Evolutionary conservation across 2,888 invertebrate species (phyloP), one percentile per base, ranked within the genome.

Genomic region (Zygogramma bicolorata): DNA sequence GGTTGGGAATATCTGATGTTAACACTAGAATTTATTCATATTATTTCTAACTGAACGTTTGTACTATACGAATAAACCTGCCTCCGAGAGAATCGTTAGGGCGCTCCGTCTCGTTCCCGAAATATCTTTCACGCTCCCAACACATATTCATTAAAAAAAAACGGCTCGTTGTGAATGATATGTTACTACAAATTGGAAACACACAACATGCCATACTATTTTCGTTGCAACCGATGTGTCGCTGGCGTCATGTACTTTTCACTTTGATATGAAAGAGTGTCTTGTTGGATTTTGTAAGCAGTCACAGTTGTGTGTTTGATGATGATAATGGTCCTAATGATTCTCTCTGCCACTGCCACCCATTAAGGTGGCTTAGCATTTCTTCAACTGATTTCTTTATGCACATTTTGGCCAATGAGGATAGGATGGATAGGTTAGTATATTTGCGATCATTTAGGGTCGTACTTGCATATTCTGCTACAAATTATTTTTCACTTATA

Each of bases 151-250:
- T 46, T 46, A 20, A 6, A 42, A 20, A 6, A 42, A 42, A 40
- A n/a, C 62, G 40, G 34, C 20, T 25, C 15, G 7, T 40, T 62
- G 62, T 62, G 62, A 62, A 62, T 62, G 42, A 62, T 62, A 62
- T 62, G 62, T 62, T 62, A 42, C 57, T 65, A 65, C 65, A 65
- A 65, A 65, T 53, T 57, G 65, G 57, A 53, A 65, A 57, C 57
- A 65, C 20, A 15, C 53, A 53, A 53, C 25, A 40, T 7, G 62
- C n/a, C 42, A 29, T 42, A 58, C 18, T 69, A 57, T 69, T 69
- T 53, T 62, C 60, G 38, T 58, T 66, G 13, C 18, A 7, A 49
- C 38, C 6, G 27, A 59, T 58, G 40, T 67, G 31, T 62, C 61
- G 3, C 49, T 53, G 61, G 49, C 53, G 61, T 15, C 20, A 25